A percentile compares a stretch with the other conserved stretches of the same genome.
Conservation (phyloP, 2,113 vertebrate genomes). For the Chionis minor region DNA sequence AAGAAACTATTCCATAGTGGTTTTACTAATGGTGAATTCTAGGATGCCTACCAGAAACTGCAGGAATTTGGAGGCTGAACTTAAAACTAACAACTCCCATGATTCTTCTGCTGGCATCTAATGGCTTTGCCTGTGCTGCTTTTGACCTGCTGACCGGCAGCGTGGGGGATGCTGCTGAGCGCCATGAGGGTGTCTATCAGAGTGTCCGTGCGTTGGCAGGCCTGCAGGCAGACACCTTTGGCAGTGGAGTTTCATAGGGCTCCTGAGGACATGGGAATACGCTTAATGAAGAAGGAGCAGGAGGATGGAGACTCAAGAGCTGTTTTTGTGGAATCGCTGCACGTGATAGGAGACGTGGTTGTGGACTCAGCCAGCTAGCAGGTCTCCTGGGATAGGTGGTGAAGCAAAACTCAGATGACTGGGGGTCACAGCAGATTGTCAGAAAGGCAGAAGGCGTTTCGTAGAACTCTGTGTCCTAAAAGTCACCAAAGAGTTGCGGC, state of each 20-base stretch:
- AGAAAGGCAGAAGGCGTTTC: neutral
- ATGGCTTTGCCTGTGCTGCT: neutral
- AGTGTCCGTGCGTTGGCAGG: neutral
- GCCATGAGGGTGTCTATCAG: rapidly evolving
- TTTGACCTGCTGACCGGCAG: neutral
- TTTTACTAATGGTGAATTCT: neutral
- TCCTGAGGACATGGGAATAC: neutral
- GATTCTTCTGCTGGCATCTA: neutral
- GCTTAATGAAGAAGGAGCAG: neutral
- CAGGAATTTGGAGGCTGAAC: neutral
- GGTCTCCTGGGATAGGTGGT: neutral
- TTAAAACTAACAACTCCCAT: neutral
- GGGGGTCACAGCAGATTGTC: neutral
- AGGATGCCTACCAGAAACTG: neutral
- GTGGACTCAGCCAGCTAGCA: neutral
- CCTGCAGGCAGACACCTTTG: neutral
- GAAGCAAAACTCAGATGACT: neutral
- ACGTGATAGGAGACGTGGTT: rapidly evolving
- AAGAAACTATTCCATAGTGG: neutral
- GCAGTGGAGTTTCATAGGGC: neutral
- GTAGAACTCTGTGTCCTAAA: neutral
- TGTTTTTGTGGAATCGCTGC: neutral
- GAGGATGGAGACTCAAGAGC: neutral
- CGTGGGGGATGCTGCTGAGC: neutral
- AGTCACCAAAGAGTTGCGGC: neutral